Base-by-base conservation (phyloP, 2,888 invertebrate genomes). In the Frankliniella fusca region DNA sequence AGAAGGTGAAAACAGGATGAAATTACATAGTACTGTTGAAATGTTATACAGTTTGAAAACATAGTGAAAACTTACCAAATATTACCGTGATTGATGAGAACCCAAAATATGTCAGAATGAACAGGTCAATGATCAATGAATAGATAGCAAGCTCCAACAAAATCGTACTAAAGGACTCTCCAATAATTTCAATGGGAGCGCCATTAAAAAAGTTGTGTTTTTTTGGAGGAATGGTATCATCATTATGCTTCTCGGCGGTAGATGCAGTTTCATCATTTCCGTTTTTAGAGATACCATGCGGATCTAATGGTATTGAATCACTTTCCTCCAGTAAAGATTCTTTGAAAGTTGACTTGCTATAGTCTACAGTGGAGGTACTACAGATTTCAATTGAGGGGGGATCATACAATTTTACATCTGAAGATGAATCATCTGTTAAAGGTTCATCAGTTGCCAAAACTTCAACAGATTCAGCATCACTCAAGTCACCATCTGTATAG, bases 401-500 rank as follows among this genome's bases (percentile, higher is more conserved):
- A 12, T 61, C 61, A 61, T 61, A 7, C 10, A 18, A 18, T 20
- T 20, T 61, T 61, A 8, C 15, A 5, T 20, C 61, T 7, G 61
- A 61, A 61, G 61, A 61, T 61, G 61, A 11, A 8, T 61, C 7
- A n/a, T 61, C 61, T n/a, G 18, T 27, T 27, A 27, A 11, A 27
- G 27, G 23, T 11, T 76, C 23, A 11, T 76, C 70, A n/a, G 12
- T 27, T 11, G 8, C 7, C 27, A 76, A 76, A 76, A 76, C 70
- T 76, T 76, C 70, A 27, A 76, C 70, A 11, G 70, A 76, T 76
- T 76, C 70, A 27, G 70, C 23, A 27, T 76, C 70, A 76, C 70
- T 76, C 27, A 76, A 76, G 70, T 76, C 70, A 76, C 70, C 70
- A 76, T 76, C 70, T 76, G 70, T 8, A 76, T 10, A 76, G 12